Evolutionary conservation across 1,140 invertebrate genomes (phyloP), one percentile per base, ranked within the genome.

Genomic region (Pogonomyrmex barbatus): DNA sequence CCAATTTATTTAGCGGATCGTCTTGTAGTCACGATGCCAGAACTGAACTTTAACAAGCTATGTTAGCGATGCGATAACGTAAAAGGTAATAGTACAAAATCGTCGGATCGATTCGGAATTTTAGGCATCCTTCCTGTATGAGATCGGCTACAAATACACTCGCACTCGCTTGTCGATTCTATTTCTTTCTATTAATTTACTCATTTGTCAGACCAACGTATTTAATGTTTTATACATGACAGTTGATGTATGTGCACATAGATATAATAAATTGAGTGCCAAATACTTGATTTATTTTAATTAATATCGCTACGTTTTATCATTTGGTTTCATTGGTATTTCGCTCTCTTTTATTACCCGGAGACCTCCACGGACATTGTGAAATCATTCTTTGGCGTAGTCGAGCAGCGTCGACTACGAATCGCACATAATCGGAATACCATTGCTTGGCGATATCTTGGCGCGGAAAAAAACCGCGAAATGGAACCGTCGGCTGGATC

Each of bases 401-500:
- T 42, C 36, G n/a, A 36, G n/a, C 36, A 0, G 36, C 2, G 39
- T 63, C 14, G 14, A 45, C 8, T 8, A 2, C 14, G 30, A 39
- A 36, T n/a, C 14, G 12, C 36, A 62, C 4, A 36, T 17, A 24
- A 24, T 24, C 24, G 24, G 24, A 24, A 24, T 24, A 24, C 24
- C 24, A 24, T 24, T n/a, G n/a, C 24, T 24, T 24, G 24, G 65
- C 36, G 36, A 65, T 24, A 65, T 42, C n/a, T n/a, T n/a, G n/a
- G n/a, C 14, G 2, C 2, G 10, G 24, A 8, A 12, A 30, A 79
- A 67, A 8, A 10, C 1, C 30, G 58, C 42, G 30, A 36, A 71
- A 82, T 47, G 30, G 6, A 45, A 73, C 42, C 79, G 54, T 36
- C 50, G 6, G 39, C 10, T n/a, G 76, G 45, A 78, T 78, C 76